Evolutionary conservation across 2,797 vertebrate genomes (phyloP).

Genomic region (Sebastolobus altivelis): DNA sequence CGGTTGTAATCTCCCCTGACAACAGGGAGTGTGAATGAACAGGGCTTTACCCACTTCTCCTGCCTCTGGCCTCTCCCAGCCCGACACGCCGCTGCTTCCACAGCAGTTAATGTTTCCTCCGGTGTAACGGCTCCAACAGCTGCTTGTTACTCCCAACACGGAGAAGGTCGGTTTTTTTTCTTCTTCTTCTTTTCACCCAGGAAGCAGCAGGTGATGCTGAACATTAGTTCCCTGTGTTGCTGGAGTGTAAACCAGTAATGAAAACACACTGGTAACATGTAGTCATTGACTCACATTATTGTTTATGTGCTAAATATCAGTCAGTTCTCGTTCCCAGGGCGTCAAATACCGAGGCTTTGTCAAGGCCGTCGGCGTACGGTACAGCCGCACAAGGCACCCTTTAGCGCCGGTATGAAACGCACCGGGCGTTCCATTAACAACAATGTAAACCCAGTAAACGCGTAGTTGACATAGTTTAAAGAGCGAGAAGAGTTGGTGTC

Average conservation of each 20-base stretch:
- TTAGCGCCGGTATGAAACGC: too few relatives aligned
- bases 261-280: not conserved
- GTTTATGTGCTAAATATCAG: not conserved
- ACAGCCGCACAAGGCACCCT: too few relatives aligned
- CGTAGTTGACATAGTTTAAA: too few relatives aligned
- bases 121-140: slow-evolving; percentile 8
- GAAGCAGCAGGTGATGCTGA: slow-evolving; percentile 25
- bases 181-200: slow-evolving; percentile 2
- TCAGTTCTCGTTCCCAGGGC: too few relatives aligned
- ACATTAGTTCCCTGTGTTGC: not conserved
- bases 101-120: slow-evolving; percentile 35
- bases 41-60: slow-evolving; percentile 50
- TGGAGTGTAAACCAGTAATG: not conserved
- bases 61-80: slow-evolving; percentile 62
- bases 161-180: not conserved
- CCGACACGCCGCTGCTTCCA: slow-evolving; percentile 52
- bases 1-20: slow-evolving; percentile 74
- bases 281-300: not conserved
- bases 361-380: too few relatives aligned
- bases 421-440: too few relatives aligned
- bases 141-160: slow-evolving; percentile 13
- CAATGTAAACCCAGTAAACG: too few relatives aligned
- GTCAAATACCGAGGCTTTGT: too few relatives aligned
- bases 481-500: too few relatives aligned
- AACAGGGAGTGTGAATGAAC: slow-evolving; percentile 73